phyloP scores from a whole-genome alignment of 2,797 vertebrate genomes.

The Tenualosa thibaudeaui region DNA sequence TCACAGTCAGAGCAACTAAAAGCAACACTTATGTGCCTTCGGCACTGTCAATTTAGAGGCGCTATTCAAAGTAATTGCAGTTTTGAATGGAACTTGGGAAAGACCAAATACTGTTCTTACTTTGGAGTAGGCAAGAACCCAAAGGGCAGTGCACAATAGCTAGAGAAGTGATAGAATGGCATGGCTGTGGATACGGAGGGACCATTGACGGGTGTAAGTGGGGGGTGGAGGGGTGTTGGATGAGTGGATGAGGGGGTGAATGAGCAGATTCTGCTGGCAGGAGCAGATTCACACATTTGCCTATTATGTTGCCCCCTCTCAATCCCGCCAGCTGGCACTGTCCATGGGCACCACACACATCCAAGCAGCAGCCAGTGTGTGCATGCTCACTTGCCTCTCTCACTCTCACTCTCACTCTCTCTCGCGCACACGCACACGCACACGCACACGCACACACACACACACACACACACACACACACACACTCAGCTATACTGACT shows the following conservation, averaged over 20 bases:
- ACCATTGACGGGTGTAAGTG: too few relatives aligned
- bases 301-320: not conserved
- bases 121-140: not conserved
- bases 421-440: too few relatives aligned
- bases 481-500: not conserved
- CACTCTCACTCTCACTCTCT: too few relatives aligned
- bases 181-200: too few relatives aligned
- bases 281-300: not conserved
- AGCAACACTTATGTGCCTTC: not conserved
- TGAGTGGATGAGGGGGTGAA: not conserved
- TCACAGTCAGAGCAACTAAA: not conserved
- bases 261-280: not conserved
- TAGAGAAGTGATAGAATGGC: too few relatives aligned
- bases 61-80: not conserved
- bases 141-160: not conserved
- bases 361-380: too few relatives aligned
- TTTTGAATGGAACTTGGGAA: not conserved
- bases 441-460: not conserved
- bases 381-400: too few relatives aligned
- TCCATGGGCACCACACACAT: not conserved
- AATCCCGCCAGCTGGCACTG: not conserved
- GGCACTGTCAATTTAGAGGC: not conserved
- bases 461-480: not conserved
- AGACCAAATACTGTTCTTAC: not conserved
- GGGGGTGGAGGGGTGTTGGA: too few relatives aligned